Evolutionary conservation across 2,797 vertebrate genomes (phyloP).

Genomic region (Etheostoma nigrum): DNA sequence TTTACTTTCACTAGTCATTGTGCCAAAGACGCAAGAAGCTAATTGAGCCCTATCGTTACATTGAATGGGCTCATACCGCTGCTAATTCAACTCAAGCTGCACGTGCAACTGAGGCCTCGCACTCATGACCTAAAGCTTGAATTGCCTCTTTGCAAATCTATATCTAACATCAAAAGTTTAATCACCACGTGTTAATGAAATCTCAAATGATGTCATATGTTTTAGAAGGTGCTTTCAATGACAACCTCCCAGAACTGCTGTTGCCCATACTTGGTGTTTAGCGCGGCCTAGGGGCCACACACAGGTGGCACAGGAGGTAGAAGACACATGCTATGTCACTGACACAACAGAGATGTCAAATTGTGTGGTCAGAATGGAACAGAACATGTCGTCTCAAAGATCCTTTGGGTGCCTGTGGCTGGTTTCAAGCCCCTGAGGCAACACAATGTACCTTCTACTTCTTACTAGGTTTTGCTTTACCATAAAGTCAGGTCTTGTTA

Average conservation of each 20-base stretch:
- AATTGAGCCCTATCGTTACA: slow-evolving; percentile 33
- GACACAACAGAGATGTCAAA: slow-evolving; percentile 17
- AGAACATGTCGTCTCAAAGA: background rate
- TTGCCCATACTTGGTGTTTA: slow-evolving; percentile 37
- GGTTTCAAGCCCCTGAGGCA: background rate
- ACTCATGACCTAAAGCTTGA: slow-evolving; percentile 17
- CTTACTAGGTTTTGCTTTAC: background rate
- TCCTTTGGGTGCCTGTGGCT: background rate
- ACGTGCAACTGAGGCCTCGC: slow-evolving; percentile 36
- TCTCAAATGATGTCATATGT: slow-evolving; percentile 73
- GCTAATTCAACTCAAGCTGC: slow-evolving; percentile 17
- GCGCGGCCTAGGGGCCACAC: slow-evolving; percentile 62
- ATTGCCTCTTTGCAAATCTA: background rate
- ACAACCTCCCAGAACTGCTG: slow-evolving; percentile 56
- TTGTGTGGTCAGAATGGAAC: background rate
- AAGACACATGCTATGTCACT: background rate
- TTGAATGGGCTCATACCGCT: slow-evolving; percentile 19
- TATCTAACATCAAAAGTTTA: slow-evolving; percentile 21
- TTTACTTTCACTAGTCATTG: slow-evolving; percentile 66
- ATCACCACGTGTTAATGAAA: slow-evolving; percentile 62
- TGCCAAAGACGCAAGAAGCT: slow-evolving; percentile 48
- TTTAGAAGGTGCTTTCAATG: slow-evolving; percentile 80
- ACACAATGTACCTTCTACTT: background rate
- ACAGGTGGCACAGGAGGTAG: background rate
- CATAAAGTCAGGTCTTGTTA: background rate